Evolutionary conservation across 1,140 invertebrate genomes (phyloP).

Genomic region (Pseudoatta argentina): DNA sequence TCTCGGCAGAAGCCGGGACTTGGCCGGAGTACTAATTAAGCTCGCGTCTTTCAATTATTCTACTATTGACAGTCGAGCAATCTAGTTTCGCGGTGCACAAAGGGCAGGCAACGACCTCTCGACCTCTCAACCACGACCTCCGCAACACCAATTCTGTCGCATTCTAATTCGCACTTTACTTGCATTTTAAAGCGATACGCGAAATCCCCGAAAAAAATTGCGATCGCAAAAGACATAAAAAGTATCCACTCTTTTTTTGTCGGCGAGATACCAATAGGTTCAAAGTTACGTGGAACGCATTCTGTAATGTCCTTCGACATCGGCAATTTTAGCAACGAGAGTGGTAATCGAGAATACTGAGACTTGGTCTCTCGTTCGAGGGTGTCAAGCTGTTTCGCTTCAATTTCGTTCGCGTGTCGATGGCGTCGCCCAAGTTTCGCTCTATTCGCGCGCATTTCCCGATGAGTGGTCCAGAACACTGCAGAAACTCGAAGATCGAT

Average conservation of each 20-base stretch:
- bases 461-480: conserved; percentile 43
- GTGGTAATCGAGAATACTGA: conserved; percentile 49
- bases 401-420: conserved; percentile 55
- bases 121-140: conserved; percentile 25
- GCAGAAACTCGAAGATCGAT: conserved; percentile 46
- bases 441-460: conserved; percentile 53
- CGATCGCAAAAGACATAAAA: neutral
- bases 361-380: conserved; percentile 45
- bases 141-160: neutral
- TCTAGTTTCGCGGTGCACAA: conserved; percentile 68
- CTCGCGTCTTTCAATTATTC: conserved; percentile 76
- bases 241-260: neutral
- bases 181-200: neutral
- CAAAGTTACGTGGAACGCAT: neutral
- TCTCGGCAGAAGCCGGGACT: conserved; percentile 41
- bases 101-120: conserved; percentile 53
- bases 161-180: conserved; percentile 28
- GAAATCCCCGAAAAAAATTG: neutral
- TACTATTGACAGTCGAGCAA: conserved; percentile 76
- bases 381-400: conserved; percentile 58
- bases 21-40: conserved; percentile 72
- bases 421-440: conserved; percentile 51
- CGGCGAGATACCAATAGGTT: neutral
- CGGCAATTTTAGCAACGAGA: conserved; percentile 52
- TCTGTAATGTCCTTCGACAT: conserved; percentile 16